Evolutionary conservation across 2,797 vertebrate species (phyloP), one percentile per base, ranked within the genome.

Genomic region (Parotocinclus haroldoi): DNA sequence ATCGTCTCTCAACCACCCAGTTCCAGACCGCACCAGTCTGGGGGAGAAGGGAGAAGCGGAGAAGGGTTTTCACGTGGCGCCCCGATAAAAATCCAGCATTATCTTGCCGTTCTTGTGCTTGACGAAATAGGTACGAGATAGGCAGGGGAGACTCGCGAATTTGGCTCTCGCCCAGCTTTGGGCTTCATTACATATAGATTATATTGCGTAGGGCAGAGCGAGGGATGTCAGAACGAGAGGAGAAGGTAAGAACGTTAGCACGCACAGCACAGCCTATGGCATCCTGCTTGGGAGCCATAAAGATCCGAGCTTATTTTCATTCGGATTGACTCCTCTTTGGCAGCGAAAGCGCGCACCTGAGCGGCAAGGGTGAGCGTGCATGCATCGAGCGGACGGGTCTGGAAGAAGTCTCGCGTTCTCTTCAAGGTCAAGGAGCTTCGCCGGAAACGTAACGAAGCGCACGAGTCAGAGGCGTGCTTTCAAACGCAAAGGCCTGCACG

Each of bases 171-270:
- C 78, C 76, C 71, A 75, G 78, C 79, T 68, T 71, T 42, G 17
- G 78, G 80, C 77, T 80, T 83, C 82, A 80, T 85, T 82, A 86
- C 73, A 86, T 79, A 77, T 83, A 66, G 66, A 83, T 84, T 85
- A 82, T 66, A 59, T 61, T 76, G 14, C 60, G 66, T 50, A 42
- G 40, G 40, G 40, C 2, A 57, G 69, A 61, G 68, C 52, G 61
- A 39, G 45, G 27, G 46, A 53, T 65, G 57, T 59, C 63, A 60
- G 63, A 50, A 65, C 49, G 42, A 49, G 40, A 64, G 46, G 45
- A 51, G 56, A 13, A 52, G 57, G 67, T 64, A 70, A 74, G 69
- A 74, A 69, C 58, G 16, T 11, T 19, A 52, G n/a, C 40, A 48
- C 10, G 13, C 11, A 37, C 50, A 73, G 55, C 50, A 42, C 16